These are phyloP conservation scores for Tetraodon nigroviridis DNA, from an alignment of 2,113 vertebrate species.

Conservation along the genomic window DNA sequence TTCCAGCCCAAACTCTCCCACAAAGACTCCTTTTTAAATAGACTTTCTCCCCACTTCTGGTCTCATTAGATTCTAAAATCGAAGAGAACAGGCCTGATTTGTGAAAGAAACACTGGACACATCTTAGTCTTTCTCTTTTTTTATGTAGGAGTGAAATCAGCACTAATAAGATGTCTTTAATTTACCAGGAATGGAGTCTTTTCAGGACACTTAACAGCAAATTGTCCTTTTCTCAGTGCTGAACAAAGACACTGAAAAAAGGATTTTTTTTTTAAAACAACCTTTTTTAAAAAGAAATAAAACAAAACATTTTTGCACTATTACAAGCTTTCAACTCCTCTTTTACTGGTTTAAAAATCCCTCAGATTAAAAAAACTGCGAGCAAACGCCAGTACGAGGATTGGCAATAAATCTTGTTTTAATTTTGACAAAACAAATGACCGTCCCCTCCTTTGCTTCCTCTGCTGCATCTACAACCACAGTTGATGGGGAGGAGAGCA, in stretches of 20 bases:
- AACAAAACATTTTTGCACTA: not conserved
- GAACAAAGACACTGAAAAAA: conserved; percentile 25
- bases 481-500: conserved; percentile 32
- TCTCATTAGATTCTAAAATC: conserved; percentile 6
- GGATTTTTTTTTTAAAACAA: not conserved
- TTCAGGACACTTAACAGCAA: conserved; percentile 16
- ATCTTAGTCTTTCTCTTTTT: conserved; percentile 22
- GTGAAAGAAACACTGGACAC: conserved; percentile 4
- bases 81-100: not conserved
- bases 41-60: too few species aligned
- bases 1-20: too few species aligned
- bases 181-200: conserved; percentile 22
- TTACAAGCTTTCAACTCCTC: conserved; percentile 1
- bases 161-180: conserved; percentile 10
- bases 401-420: conserved; percentile 35
- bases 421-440: conserved; percentile 31
- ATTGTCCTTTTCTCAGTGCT: conserved; percentile 21
- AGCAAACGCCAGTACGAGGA: conserved; percentile 6
- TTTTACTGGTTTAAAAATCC: conserved; percentile 29
- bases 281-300: not conserved
- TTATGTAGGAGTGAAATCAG: conserved; percentile 13
- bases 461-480: conserved; percentile 27
- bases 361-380: not conserved
- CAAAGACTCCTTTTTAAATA: too few species aligned
- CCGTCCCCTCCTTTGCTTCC: conserved; percentile 17